Percentiles rank a stretch among this genome's conserved stretches.
These are phyloP conservation scores for Sisor rabdophorus DNA, from an alignment of 2,113 vertebrate genomes.

Conservation along the genomic window DNA sequence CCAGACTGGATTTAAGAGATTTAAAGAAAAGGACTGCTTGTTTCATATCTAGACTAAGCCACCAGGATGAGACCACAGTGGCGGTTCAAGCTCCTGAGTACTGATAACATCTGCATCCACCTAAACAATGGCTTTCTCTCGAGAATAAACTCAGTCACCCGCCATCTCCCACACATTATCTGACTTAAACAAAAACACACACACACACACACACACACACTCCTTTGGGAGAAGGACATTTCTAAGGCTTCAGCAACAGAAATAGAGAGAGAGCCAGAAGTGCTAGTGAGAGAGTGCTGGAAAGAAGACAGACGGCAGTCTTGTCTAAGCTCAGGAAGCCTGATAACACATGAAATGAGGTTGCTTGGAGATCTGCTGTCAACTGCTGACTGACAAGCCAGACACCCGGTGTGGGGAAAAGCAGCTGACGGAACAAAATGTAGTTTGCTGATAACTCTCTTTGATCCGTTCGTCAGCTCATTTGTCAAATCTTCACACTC, in stretches of 20 bases:
- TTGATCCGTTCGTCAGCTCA: conserved; percentile 18
- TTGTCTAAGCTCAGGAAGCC: conserved; percentile 40
- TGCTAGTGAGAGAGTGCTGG: not conserved
- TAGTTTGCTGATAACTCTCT: conserved; percentile 15
- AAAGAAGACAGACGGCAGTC: conserved; percentile 46
- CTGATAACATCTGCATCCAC: conserved; percentile 25
- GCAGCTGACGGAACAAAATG: not conserved
- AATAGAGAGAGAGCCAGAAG: not conserved
- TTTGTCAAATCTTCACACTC: conserved; percentile 10
- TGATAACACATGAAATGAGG: conserved; percentile 45
- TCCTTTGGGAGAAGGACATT: conserved; percentile 13
- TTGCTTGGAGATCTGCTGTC: conserved; percentile 15
- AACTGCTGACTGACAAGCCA: conserved; percentile 15
- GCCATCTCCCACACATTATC: not conserved
- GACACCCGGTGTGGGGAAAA: not conserved
- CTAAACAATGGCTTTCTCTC: conserved; percentile 23
- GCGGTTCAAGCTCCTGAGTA: conserved; percentile 5
- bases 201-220: not conserved
- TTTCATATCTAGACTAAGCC: conserved; percentile 4
- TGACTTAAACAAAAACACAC: conserved; percentile 8
- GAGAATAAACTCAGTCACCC: conserved; percentile 1
- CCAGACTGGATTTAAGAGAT: conserved; percentile 58
- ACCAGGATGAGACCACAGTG: conserved; percentile 27
- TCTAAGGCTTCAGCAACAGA: conserved; percentile 24
- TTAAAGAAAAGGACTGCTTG: conserved; percentile 29